phyloP scores from a whole-genome alignment of 2,113 vertebrate genomes.

The Lophotis ruficrista region DNA sequence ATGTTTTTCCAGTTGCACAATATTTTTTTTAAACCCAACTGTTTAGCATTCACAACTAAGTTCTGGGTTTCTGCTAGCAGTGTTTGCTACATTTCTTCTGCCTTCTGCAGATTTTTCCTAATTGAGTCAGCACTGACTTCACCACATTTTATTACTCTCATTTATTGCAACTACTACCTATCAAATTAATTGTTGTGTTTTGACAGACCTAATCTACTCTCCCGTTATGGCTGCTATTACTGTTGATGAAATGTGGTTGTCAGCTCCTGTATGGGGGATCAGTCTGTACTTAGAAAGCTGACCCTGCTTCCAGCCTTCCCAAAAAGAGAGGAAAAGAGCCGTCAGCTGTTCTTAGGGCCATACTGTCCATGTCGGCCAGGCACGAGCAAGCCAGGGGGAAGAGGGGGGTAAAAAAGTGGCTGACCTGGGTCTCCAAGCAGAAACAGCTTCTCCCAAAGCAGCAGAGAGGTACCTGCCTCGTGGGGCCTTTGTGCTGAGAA shows the following conservation, averaged over 20 bases:
- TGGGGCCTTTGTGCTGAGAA: neutral
- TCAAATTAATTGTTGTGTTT: slow-evolving; percentile 59
- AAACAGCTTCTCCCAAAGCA: neutral
- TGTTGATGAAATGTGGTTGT: neutral
- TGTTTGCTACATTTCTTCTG: neutral
- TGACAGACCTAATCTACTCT: slow-evolving; percentile 51
- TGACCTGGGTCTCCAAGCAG: neutral
- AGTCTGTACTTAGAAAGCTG: neutral
- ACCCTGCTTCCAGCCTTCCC: neutral
- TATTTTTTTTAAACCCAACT: neutral
- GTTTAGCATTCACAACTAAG: neutral
- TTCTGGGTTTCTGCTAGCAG: neutral
- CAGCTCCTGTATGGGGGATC: neutral
- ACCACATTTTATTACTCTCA: slow-evolving; percentile 34
- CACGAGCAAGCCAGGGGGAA: neutral
- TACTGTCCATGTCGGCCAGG: neutral
- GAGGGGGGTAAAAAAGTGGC: neutral
- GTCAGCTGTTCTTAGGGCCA: neutral
- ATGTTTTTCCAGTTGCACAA: neutral
- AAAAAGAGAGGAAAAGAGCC: neutral
- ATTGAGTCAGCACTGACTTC: slow-evolving; percentile 26
- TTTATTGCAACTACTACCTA: slow-evolving; percentile 13
- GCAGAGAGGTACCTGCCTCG: neutral
- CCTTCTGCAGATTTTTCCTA: slow-evolving; percentile 21
- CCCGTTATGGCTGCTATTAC: slow-evolving; percentile 5